Base-by-base conservation (phyloP, 2,113 vertebrate species). In the Motacilla tschutschensis region DNA sequence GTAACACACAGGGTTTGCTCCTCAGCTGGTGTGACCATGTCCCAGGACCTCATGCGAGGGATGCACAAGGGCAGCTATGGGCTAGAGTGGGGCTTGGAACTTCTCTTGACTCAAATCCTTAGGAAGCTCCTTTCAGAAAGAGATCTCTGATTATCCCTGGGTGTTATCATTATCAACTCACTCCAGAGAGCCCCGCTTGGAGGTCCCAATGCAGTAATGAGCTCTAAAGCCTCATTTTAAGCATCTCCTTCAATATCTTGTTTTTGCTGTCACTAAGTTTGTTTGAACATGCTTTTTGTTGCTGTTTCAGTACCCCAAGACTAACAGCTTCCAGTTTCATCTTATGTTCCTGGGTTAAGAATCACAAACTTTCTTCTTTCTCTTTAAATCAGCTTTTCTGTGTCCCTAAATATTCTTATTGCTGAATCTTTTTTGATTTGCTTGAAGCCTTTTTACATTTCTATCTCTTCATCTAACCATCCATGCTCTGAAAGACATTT, bases 71-170 rank as follows among this genome's bases (percentile, higher is more conserved):
- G n/a, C 36, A 59, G 28, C 16, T 14, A 10, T 2, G 16, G 29
- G 14, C 17, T 24, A 14, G 9, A 65, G 4, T 0, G 9, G 8
- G 46, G 25, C 22, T 74, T 62, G 36, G 22, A 72, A 35, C 9
- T 64, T 73, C 50, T 63, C 46, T 24, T 44, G 38, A 43, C 9
- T 57, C 46, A 36, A 9, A n/a, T 25, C 13, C 9, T 55, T 10
- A 48, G 35, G 48, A 77, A 76, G 31, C 22, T 55, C n/a, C 13
- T 17, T 31, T 9, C 33, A 40, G 43, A 4, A 10, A 8, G 21
- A 76, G 25, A 31, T 28, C 11, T n/a, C n/a, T 1, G 1, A 14
- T 35, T 31, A 43, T n/a, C n/a, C 11, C 22, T 14, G 0, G 0
- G 19, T 33, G 50, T 76, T 62, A 29, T n/a, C 17, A 46, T 21